A percentile compares a stretch with the other conserved stretches of the same genome.
Conservation (phyloP, 2,113 vertebrate species). For the Pogona vitticeps region DNA sequence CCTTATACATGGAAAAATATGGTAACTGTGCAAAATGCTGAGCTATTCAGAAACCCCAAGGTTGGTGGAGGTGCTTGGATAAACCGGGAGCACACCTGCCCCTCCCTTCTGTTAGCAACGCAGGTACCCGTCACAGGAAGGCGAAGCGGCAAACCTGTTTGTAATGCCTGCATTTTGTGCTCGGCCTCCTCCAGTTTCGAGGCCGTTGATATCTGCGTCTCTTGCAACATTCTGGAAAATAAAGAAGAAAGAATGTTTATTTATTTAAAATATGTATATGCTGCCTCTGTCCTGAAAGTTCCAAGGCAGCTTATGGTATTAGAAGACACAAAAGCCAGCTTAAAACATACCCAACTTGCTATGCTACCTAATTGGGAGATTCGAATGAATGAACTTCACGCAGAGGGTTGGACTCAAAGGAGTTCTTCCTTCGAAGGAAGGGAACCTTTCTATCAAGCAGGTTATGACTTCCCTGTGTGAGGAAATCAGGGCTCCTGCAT, state of each 20-base stretch:
- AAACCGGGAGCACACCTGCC: not conserved
- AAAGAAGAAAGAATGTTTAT: too few species aligned
- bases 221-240: constrained; percentile 88
- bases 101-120: not conserved
- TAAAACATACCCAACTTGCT: not conserved
- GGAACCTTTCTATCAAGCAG: too few species aligned
- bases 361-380: not conserved
- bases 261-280: too few species aligned
- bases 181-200: constrained; percentile 95
- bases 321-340: not conserved
- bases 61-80: too few species aligned
- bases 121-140: not conserved
- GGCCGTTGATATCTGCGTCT: constrained; percentile 92
- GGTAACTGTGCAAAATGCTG: not conserved
- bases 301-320: constrained; percentile 4
- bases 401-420: not conserved
- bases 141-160: constrained; percentile 87
- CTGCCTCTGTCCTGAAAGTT: too few species aligned
- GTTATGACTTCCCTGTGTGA: too few species aligned
- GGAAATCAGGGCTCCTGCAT: too few species aligned
- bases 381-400: not conserved
- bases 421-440: not conserved
- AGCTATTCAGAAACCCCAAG: not conserved
- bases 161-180: constrained; percentile 91
- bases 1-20: too few species aligned